Evolutionary conservation across 2,797 vertebrate genomes (phyloP).

Genomic region (Arctocebus calabarensis): DNA sequence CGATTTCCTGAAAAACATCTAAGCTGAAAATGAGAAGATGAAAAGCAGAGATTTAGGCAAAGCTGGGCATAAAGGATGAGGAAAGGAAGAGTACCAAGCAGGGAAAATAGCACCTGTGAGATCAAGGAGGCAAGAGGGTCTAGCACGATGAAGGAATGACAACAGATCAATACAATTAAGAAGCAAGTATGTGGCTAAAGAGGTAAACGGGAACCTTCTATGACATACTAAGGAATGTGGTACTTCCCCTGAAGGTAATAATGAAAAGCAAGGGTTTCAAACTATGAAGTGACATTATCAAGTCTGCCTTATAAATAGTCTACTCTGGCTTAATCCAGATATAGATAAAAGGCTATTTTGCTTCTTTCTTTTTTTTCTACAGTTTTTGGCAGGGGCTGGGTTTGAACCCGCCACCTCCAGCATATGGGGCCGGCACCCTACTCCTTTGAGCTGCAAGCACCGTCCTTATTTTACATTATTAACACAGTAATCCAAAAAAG

Average conservation of each 20-base stretch:
- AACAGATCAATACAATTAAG: neutral
- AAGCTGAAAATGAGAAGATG: neutral
- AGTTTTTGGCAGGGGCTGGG: no score
- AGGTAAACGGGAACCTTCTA: neutral
- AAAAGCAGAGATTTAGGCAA: neutral
- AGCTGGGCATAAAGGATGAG: neutral
- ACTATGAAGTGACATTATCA: neutral
- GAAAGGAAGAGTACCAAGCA: neutral
- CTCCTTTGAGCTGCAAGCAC: no score
- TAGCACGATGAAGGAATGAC: neutral
- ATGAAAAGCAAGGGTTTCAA: neutral
- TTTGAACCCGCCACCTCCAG: no score
- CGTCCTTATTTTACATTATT: neutral
- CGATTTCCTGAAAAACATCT: neutral
- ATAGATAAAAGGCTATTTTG: neutral
- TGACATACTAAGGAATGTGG: neutral
- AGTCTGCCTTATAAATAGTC: neutral
- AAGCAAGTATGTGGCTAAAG: neutral
- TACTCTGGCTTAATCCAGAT: neutral
- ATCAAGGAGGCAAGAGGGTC: neutral
- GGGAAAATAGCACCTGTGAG: neutral
- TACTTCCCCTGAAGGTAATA: neutral
- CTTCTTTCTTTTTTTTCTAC: no score
- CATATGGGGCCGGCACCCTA: no score
- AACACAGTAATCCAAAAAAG: neutral